phyloP scores from a whole-genome alignment of 30 jellyfish, hydroid and myxozoan species.

The Pseudorhiza aurosa region DNA sequence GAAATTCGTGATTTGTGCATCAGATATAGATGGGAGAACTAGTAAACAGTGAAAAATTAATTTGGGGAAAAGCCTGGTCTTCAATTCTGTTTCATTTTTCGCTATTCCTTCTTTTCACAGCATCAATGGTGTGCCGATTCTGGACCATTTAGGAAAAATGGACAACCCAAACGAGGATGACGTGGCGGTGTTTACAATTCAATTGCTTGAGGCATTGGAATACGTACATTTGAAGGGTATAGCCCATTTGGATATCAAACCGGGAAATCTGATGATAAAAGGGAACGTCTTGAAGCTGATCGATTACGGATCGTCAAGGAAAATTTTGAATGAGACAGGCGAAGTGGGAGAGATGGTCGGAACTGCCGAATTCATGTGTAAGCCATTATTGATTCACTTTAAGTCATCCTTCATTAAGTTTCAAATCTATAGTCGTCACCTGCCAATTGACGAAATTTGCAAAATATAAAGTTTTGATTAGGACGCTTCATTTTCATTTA shows the following conservation, averaged over 20 bases:
- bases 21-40: no score
- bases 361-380: slow-evolving; percentile 97
- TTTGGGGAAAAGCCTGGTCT: no score
- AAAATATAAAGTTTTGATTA: no score
- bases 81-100: not conserved
- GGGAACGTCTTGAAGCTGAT: slow-evolving; percentile 78
- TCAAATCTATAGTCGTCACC: no score
- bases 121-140: slow-evolving; percentile 80
- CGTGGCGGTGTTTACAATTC: slow-evolving; percentile 70
- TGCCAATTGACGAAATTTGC: no score
- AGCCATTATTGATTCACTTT: not conserved
- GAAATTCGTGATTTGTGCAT: no score
- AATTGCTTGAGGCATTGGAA: slow-evolving; percentile 79
- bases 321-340: slow-evolving; percentile 68
- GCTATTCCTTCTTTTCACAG: slow-evolving; percentile 9
- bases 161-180: slow-evolving; percentile 73
- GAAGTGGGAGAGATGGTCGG: slow-evolving; percentile 99
- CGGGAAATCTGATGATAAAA: slow-evolving; percentile 82
- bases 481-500: no score
- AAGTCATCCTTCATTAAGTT: no score
- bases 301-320: slow-evolving; percentile 91
- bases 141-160: slow-evolving; percentile 70
- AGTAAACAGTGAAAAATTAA: no score
- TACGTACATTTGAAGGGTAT: slow-evolving; percentile 71
- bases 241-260: slow-evolving; percentile 92